A percentile compares a stretch with the other conserved stretches of the same genome.
These are phyloP conservation scores for Drosophila quadrilineata DNA, from an alignment of 1,140 invertebrate species.

Conservation along the genomic window DNA sequence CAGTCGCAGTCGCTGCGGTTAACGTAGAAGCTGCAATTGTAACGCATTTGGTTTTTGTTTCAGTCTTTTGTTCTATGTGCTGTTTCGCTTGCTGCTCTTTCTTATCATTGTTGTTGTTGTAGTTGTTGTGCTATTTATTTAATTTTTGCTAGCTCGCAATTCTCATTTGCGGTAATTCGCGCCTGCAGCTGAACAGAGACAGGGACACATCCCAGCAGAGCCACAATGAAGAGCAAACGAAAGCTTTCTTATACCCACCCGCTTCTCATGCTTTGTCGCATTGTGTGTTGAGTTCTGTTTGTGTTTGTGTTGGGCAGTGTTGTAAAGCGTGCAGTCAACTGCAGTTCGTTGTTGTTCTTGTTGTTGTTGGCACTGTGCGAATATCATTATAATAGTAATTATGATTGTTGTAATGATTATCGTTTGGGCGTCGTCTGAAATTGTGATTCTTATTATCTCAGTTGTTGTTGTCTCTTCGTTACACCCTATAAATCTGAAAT, in stretches of 20 bases:
- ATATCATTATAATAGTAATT: slow-evolving; percentile 13
- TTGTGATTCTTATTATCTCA: slow-evolving; percentile 22
- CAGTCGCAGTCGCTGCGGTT: not conserved
- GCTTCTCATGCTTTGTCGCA: not conserved
- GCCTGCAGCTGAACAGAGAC: slow-evolving; percentile 8
- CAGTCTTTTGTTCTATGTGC: no score
- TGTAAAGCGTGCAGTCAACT: slow-evolving; percentile 7
- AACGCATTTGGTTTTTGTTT: slow-evolving; percentile 36
- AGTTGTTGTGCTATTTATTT: slow-evolving; percentile 58
- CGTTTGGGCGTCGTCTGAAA: not conserved
- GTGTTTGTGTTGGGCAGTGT: slow-evolving; percentile 15
- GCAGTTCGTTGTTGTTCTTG: not conserved
- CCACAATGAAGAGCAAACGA: not conserved
- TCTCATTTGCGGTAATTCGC: slow-evolving; percentile 64
- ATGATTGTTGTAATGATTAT: slow-evolving; percentile 14
- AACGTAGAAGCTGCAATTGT: slow-evolving; percentile 22
- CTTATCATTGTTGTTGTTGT: slow-evolving; percentile 28
- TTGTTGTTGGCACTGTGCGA: slow-evolving; percentile 17
- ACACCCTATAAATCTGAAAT: not conserved
- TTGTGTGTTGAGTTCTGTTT: no score
- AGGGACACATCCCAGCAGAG: not conserved
- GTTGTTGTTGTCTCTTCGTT: not conserved
- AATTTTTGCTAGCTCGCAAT: slow-evolving; percentile 59
- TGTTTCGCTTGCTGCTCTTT: slow-evolving; percentile 13
- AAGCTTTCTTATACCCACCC: no score